These are phyloP conservation scores for Drosophila takahashii DNA, from an alignment of 1,140 invertebrate genomes.

Conservation along the genomic window DNA sequence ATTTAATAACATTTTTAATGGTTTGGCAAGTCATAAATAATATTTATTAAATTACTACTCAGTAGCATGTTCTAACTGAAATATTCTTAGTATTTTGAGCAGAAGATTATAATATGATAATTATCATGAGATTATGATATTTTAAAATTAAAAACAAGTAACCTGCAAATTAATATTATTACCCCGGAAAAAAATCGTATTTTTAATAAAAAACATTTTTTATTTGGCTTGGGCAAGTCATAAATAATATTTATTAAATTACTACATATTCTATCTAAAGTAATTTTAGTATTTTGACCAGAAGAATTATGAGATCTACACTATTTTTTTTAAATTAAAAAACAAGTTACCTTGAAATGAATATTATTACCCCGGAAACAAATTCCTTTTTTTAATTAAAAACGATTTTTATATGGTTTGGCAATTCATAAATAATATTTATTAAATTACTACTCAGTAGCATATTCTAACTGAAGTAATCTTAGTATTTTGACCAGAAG, in stretches of 20 bases:
- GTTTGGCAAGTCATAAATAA: slow-evolving; percentile 3
- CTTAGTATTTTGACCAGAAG: not conserved
- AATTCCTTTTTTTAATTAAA: not conserved
- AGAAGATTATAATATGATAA: too few species aligned
- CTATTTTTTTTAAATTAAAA: not conserved
- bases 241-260: slow-evolving; percentile 38
- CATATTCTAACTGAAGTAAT: slow-evolving; percentile 1
- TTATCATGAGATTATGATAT: slow-evolving; percentile 13
- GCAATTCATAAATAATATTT: slow-evolving; percentile 16
- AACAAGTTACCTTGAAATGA: slow-evolving; percentile 26
- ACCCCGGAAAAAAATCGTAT: not conserved
- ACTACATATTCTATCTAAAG: not conserved
- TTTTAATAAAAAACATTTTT: not conserved
- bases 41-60: slow-evolving; percentile 40
- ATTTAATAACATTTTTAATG: not conserved
- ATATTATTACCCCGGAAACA: not conserved
- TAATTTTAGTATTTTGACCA: not conserved
- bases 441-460: slow-evolving; percentile 31
- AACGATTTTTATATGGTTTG: not conserved
- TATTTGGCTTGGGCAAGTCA: not conserved
- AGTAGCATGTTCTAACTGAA: slow-evolving; percentile 1
- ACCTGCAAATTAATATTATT: not conserved
- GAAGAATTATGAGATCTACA: slow-evolving; percentile 19
- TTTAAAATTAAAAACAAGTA: slow-evolving; percentile 38
- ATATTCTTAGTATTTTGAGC: not conserved